Evolutionary conservation across 2,113 vertebrate genomes (phyloP).

Genomic region (Hippopotamus amphibius): DNA sequence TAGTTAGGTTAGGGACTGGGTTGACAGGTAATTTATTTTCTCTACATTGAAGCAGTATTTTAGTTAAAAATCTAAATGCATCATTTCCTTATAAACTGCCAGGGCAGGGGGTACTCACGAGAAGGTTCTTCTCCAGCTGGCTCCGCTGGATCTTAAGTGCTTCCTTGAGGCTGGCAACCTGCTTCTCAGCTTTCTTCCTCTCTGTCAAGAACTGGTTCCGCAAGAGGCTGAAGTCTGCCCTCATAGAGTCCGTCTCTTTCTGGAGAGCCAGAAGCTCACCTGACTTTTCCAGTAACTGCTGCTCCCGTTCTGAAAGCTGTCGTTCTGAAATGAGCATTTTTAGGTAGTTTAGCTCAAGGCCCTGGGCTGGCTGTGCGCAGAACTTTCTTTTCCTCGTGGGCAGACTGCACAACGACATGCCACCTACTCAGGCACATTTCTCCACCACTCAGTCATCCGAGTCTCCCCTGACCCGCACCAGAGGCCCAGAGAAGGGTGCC

Average conservation of each 20-base stretch:
- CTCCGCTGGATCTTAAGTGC: conserved; percentile 78
- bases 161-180: conserved; percentile 84
- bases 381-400: not conserved
- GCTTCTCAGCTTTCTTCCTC: conserved; percentile 85
- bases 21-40: not conserved
- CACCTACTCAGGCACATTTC: not conserved
- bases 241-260: conserved; percentile 83
- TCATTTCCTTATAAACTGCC: not conserved
- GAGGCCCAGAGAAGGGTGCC: not conserved
- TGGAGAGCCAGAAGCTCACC: conserved; percentile 83
- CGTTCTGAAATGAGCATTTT: conserved; percentile 82
- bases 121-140: conserved; percentile 85
- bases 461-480: not conserved
- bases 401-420: not conserved
- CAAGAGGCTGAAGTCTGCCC: conserved; percentile 82
- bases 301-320: conserved; percentile 86
- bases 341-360: not conserved
- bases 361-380: not conserved
- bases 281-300: conserved; percentile 79
- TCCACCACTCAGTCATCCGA: not conserved
- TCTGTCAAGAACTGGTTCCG: conserved; percentile 84
- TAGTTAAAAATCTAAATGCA: not conserved
- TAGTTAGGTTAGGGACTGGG: not conserved
- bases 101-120: conserved; percentile 74
- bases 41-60: not conserved